Percentiles rank a stretch among this genome's conserved stretches.
phyloP scores from a whole-genome alignment of 2,797 vertebrate species.

The Poecilia wingei region DNA sequence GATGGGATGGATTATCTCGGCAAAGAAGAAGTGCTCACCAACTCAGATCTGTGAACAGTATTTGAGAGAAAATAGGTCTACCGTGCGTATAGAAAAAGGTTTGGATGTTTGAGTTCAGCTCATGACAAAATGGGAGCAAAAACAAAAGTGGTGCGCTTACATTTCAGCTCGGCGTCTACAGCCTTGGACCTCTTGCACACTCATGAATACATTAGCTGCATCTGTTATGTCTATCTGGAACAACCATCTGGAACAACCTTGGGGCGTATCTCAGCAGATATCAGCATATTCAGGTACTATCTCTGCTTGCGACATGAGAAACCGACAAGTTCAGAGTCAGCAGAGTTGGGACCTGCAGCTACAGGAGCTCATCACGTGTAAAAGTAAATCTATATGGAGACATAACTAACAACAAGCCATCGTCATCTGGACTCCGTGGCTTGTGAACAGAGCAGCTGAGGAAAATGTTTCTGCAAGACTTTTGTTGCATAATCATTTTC shows the following conservation, averaged over 20 bases:
- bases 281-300: constrained; percentile 1
- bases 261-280: background rate
- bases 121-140: too few relatives aligned
- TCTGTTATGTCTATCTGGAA: background rate
- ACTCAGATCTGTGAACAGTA: too few relatives aligned
- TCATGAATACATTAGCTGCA: constrained; percentile 1
- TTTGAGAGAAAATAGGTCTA: too few relatives aligned
- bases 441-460: constrained; percentile 14
- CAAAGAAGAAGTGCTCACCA: too few relatives aligned
- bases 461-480: constrained; percentile 25
- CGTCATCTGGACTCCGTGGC: background rate
- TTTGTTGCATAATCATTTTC: constrained; percentile 53
- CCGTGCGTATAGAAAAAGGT: too few relatives aligned
- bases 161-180: background rate
- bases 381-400: background rate
- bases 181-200: background rate
- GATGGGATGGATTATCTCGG: too few relatives aligned
- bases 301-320: constrained; percentile 2
- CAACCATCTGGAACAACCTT: constrained; percentile 5
- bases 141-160: too few relatives aligned
- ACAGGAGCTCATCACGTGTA: background rate
- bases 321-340: background rate
- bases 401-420: background rate
- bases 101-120: too few relatives aligned
- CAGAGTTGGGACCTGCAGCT: background rate